Evolutionary conservation across 2,113 vertebrate species (phyloP), one percentile per base, ranked within the genome.

Genomic region (Lamprotornis superbus): DNA sequence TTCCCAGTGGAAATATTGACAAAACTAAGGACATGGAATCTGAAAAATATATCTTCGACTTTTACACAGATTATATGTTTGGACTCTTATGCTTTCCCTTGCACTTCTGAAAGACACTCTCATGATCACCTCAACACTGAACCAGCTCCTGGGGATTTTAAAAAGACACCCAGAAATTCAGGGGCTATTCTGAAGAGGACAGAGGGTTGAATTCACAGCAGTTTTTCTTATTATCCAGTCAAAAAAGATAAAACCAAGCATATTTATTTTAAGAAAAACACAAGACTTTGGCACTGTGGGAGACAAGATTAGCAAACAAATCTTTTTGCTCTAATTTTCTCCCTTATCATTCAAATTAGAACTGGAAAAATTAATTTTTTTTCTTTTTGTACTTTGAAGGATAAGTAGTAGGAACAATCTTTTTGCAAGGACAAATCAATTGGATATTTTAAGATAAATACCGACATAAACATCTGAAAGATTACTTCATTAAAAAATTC

Each of bases 261-360:
- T 85, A 87, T 59, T 78, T 96, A 19, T 95, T 97, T 96, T 91
- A 95, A 96, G 10, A 88, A 69, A 96, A 95, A 89, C 50, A 35
- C 60, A 87, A 91, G 42, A 69, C 83, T 95, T 63, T 82, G 74
- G 27, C 44, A 65, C 23, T 84, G 77, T 90, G 52, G 39, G 67
- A 94, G 33, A 76, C 24, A 93, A 83, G 69, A 73, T 70, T 57
- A 91, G 52, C 65, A 95, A 94, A 93, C 27, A 67, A 6, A 4
- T 7, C 75, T 73, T 81, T 97, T 94, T 70, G 11, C 59, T 95
- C 90, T 92, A 68, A 89, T 93, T 49, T 91, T 90, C 81, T 23
- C n/a, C 50, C 59, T 74, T 89, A 67, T 56, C 50, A 49, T 80
- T 63, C 56, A 94, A 75, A 93, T 79, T 83, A 94, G 56, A 87